Conservation (phyloP, 2,797 vertebrate genomes). For the Orestias chungarensis region DNA sequence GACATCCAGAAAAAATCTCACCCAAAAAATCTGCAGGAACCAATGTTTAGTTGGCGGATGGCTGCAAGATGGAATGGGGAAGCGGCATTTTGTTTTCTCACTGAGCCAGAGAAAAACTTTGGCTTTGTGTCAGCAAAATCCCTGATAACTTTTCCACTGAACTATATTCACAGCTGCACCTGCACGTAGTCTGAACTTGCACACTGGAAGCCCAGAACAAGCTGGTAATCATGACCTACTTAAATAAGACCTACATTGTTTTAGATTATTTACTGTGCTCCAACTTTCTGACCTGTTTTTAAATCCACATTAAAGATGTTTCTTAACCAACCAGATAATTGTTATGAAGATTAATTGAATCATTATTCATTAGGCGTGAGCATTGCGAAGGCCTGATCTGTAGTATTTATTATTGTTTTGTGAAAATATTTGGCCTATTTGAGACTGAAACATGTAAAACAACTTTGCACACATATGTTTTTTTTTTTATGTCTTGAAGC, state of each 20-base stretch:
- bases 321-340: too few relatives aligned
- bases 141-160: neutral
- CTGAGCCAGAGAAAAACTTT: conserved; percentile 15
- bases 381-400: too few relatives aligned
- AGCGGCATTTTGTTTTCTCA: neutral
- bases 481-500: too few relatives aligned
- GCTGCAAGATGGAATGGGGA: neutral
- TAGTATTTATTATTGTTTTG: too few relatives aligned
- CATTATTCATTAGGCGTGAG: too few relatives aligned
- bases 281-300: neutral
- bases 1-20: neutral
- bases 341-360: too few relatives aligned
- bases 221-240: neutral
- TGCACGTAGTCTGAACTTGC: conserved; percentile 8
- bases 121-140: conserved; percentile 16
- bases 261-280: neutral
- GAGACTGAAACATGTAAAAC: too few relatives aligned
- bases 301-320: too few relatives aligned
- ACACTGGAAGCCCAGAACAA: neutral
- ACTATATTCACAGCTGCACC: conserved; percentile 18
- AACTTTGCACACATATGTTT: too few relatives aligned
- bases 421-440: too few relatives aligned
- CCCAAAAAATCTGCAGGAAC: neutral
- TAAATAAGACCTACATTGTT: neutral
- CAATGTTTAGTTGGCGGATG: neutral